These are phyloP conservation scores for Cacoxenus indagator DNA, from an alignment of 2,888 invertebrate genomes.

Conservation along the genomic window DNA sequence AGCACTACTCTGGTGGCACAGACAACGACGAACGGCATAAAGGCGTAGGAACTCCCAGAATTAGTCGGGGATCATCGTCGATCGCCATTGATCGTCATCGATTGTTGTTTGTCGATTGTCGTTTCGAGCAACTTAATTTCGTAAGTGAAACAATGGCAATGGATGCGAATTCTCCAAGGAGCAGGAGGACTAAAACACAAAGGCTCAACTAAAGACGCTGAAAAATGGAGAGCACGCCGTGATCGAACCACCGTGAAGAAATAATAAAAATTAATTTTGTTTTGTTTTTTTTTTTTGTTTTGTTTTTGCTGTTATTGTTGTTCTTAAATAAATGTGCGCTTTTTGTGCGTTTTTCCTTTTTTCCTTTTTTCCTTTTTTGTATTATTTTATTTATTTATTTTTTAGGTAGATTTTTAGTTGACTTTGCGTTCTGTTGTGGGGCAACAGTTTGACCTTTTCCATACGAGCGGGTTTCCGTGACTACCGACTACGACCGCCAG, in stretches of 20 bases:
- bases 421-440: not conserved
- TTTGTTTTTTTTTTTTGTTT: not conserved
- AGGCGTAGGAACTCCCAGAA: constrained; percentile 23
- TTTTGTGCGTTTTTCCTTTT: not conserved
- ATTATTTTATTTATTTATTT: not conserved
- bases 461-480: constrained; percentile 26
- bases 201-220: constrained; percentile 41
- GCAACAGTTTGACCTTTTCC: constrained; percentile 6
- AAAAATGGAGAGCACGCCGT: not conserved
- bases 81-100: not conserved
- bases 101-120: too few relatives aligned
- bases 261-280: constrained; percentile 53
- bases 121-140: constrained; percentile 45
- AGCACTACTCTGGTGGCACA: constrained; percentile 24
- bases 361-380: not conserved
- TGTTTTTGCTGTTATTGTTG: not conserved
- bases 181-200: constrained; percentile 38
- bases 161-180: too few relatives aligned
- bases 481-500: too few relatives aligned
- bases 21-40: constrained; percentile 15
- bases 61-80: constrained; percentile 1
- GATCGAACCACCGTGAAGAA: constrained; percentile 27
- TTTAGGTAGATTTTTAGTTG: not conserved
- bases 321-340: not conserved
- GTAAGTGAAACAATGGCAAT: constrained; percentile 49